These are phyloP conservation scores for Otolemur garnettii DNA, from an alignment of 2,113 vertebrate genomes.

Conservation along the genomic window DNA sequence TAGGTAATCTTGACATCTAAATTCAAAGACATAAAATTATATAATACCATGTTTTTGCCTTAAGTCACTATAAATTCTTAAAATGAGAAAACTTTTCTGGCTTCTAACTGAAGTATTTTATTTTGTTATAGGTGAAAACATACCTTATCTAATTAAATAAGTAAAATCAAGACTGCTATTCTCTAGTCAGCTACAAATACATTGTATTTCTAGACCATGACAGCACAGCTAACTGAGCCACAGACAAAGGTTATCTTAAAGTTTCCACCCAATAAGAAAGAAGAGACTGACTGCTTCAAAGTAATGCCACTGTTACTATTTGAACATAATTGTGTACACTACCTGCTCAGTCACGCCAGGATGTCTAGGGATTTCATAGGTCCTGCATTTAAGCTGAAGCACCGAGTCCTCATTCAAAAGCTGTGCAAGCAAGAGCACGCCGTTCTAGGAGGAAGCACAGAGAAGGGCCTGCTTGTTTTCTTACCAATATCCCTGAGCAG, in stretches of 20 bases:
- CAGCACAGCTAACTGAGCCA: not conserved
- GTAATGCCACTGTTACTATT: not conserved
- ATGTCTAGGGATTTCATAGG: conserved; percentile 97
- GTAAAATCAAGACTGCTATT: not conserved
- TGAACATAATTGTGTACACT: not conserved
- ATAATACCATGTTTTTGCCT: not conserved
- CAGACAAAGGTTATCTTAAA: not conserved
- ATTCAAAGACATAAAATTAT: not conserved
- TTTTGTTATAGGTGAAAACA: not conserved
- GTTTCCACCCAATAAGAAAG: not conserved
- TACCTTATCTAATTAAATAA: not conserved
- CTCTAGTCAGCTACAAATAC: not conserved
- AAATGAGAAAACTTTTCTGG: not conserved
- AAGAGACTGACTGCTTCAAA: not conserved
- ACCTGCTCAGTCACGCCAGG: conserved; percentile 98
- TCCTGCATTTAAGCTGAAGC: conserved; percentile 96
- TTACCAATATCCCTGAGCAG: not conserved
- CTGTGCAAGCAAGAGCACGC: conserved; percentile 96
- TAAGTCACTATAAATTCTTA: not conserved
- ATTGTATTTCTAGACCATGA: not conserved
- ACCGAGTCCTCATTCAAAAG: conserved; percentile 96
- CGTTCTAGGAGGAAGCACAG: conserved; percentile 89
- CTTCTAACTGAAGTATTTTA: conserved; percentile 1
- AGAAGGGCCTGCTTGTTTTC: not conserved
- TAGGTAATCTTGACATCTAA: not conserved